A percentile compares a stretch with the other conserved stretches of the same genome.
Conservation (phyloP, 2,888 invertebrate genomes). For the Leucophora obtusa region DNA sequence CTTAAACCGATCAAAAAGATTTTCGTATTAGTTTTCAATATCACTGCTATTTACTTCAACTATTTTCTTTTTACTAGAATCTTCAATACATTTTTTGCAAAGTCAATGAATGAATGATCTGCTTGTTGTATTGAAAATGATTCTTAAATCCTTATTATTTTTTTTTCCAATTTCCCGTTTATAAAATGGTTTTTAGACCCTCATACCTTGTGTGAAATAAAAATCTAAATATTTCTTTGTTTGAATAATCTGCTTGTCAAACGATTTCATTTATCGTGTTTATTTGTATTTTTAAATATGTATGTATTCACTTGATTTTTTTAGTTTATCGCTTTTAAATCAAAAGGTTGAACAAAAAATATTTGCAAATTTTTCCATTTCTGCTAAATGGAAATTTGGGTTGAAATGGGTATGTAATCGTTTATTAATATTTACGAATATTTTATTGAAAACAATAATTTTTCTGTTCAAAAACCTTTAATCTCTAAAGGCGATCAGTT, state of each 20-base stretch:
- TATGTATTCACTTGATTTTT: slow-evolving; percentile 51
- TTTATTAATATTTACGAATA: slow-evolving; percentile 55
- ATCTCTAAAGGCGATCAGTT: slow-evolving; percentile 64
- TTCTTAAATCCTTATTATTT: slow-evolving; percentile 8
- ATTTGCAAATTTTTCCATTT: slow-evolving; percentile 27
- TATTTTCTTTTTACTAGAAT: too few relatives aligned
- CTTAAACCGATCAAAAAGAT: slow-evolving; percentile 49
- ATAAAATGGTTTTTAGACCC: slow-evolving; percentile 2
- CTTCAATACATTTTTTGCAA: neutral
- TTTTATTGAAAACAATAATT: slow-evolving; percentile 36
- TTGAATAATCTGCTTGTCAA: slow-evolving; percentile 28
- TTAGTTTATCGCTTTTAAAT: slow-evolving; percentile 14
- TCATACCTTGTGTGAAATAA: neutral
- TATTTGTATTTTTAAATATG: slow-evolving; percentile 7
- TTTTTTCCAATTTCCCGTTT: slow-evolving; percentile 22
- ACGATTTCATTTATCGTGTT: neutral
- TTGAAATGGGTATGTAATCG: slow-evolving; percentile 29
- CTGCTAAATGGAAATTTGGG: slow-evolving; percentile 24
- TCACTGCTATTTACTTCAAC: neutral
- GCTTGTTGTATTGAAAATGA: slow-evolving; percentile 19
- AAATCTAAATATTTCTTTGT: slow-evolving; percentile 8
- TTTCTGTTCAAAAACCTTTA: slow-evolving; percentile 44
- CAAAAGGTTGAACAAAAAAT: slow-evolving; percentile 14
- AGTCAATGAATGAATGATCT: slow-evolving; percentile 43
- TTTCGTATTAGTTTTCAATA: neutral